Evolutionary conservation across 2,797 vertebrate species (phyloP).

Genomic region (Leptodactylus fallax): DNA sequence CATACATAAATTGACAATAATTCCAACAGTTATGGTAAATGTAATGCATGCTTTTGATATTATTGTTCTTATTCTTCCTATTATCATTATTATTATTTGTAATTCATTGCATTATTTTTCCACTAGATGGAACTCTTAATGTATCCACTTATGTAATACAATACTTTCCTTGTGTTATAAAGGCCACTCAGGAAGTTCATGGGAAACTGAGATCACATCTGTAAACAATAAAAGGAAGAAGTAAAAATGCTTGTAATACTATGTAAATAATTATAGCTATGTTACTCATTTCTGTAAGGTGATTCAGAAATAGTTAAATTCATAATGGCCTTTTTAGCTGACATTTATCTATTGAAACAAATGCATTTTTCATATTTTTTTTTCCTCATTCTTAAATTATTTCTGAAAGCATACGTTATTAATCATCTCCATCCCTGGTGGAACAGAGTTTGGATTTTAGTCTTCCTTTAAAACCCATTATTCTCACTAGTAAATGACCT

Average conservation of each 20-base stretch:
- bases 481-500: conserved; percentile 64
- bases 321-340: conserved; percentile 54
- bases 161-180: background rate
- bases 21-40: background rate
- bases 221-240: conserved; percentile 20
- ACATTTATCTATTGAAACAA: conserved; percentile 61
- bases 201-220: conserved; percentile 13
- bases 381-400: conserved; percentile 65
- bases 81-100: background rate
- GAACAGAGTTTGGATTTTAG: conserved; percentile 62
- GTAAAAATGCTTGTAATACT: background rate
- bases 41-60: background rate
- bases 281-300: background rate
- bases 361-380: conserved; percentile 58
- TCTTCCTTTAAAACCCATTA: conserved; percentile 57
- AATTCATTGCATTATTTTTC: conserved; percentile 7
- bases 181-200: conserved; percentile 2
- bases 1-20: background rate
- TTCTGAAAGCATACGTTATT: conserved; percentile 66
- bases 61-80: background rate
- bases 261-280: conserved; percentile 5
- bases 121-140: conserved; percentile 51
- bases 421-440: conserved; percentile 60
- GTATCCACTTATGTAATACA: conserved; percentile 14
- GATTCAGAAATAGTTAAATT: conserved; percentile 46